Conservation (phyloP, 1,140 invertebrate genomes). For the Augochlora pura region DNA sequence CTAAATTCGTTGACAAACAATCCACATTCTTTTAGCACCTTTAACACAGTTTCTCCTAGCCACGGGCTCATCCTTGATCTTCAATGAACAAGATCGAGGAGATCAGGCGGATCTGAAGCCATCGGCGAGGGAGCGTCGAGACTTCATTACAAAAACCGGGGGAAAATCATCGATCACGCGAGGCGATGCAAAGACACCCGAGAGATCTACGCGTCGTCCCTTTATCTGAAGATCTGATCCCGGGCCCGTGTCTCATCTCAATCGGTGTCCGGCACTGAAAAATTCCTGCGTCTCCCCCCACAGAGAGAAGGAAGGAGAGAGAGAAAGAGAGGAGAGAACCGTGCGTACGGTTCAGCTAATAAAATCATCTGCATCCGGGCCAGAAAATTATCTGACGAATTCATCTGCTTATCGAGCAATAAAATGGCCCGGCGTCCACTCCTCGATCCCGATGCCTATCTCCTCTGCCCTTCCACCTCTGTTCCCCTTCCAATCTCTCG, state of each 20-base stretch:
- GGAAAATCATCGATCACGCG: conserved; percentile 64
- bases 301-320: no score
- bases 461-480: conserved; percentile 54
- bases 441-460: conserved; percentile 70
- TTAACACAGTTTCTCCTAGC: no score
- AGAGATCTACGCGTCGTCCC: conserved; percentile 28
- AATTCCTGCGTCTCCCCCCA: conserved; percentile 44
- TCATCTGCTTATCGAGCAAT: conserved; percentile 78
- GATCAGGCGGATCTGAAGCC: neutral
- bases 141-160: conserved; percentile 27
- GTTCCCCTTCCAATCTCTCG: conserved; percentile 35
- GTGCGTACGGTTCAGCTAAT: conserved; percentile 65
- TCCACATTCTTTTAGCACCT: no score
- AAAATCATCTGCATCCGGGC: conserved; percentile 72
- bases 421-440: conserved; percentile 67
- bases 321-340: no score
- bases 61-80: no score
- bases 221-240: conserved; percentile 68
- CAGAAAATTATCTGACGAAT: conserved; percentile 76
- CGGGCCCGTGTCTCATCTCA: conserved; percentile 73
- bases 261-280: conserved; percentile 50
- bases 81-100: neutral
- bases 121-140: neutral
- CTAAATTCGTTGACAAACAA: no score
- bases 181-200: conserved; percentile 43